Conservation (phyloP, 2,888 invertebrate species). For the Tyria jacobaeae region DNA sequence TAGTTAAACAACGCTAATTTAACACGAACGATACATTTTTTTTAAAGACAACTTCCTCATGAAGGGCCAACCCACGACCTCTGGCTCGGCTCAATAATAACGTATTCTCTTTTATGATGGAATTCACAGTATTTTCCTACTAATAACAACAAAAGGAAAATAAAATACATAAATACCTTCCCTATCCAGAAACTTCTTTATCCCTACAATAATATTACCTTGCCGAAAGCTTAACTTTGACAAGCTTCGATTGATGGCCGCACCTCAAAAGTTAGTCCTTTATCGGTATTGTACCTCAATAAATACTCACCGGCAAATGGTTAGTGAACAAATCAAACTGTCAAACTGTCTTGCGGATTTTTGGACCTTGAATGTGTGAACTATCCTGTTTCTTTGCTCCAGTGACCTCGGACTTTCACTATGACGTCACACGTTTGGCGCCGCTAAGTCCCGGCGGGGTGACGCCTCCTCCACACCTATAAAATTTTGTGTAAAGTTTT, state of each 20-base stretch:
- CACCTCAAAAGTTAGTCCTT: constrained; percentile 23
- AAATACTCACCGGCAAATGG: constrained; percentile 35
- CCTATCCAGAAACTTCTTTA: constrained; percentile 1
- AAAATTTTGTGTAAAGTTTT: constrained; percentile 27
- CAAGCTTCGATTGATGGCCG: constrained; percentile 24
- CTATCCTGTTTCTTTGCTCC: constrained; percentile 54
- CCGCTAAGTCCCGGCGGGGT: constrained; percentile 57
- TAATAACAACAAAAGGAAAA: not conserved
- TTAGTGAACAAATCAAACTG: constrained; percentile 42
- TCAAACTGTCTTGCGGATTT: constrained; percentile 35
- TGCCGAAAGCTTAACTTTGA: constrained; percentile 5
- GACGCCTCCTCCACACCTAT: constrained; percentile 53
- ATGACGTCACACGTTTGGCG: constrained; percentile 70
- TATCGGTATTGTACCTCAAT: constrained; percentile 28
- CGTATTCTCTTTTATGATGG: not conserved
- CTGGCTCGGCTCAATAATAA: too few species aligned
- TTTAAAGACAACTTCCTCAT: too few species aligned
- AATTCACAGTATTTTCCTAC: not conserved
- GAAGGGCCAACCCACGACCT: too few species aligned
- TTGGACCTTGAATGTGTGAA: constrained; percentile 64
- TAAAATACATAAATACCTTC: not conserved
- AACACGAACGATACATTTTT: too few species aligned
- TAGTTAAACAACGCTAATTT: too few species aligned
- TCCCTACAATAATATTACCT: constrained; percentile 20
- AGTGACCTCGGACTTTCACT: constrained; percentile 67